A percentile compares a stretch with the other conserved stretches of the same genome.
phyloP scores from a whole-genome alignment of 2,888 invertebrate species.

The Lochmaea capreae region DNA sequence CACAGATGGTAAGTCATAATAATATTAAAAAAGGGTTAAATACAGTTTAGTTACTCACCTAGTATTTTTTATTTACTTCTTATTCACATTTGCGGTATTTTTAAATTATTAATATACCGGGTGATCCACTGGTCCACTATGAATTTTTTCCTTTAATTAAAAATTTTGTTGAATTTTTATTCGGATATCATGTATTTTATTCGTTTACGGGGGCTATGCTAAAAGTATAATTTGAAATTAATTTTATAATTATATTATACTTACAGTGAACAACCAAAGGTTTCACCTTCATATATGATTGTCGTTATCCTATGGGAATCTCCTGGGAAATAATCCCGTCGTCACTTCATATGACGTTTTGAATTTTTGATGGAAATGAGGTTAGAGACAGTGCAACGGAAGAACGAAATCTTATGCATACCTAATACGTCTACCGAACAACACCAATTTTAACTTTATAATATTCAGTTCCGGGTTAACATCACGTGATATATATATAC shows the following conservation, averaged over 20 bases:
- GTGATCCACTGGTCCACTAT: neutral
- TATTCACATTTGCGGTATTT: neutral
- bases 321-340: neutral
- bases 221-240: too few species aligned
- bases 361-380: constrained; percentile 16
- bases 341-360: constrained; percentile 2
- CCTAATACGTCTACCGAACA: neutral
- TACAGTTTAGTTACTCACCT: too few species aligned
- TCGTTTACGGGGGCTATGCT: too few species aligned
- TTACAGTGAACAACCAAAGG: neutral
- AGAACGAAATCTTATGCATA: constrained; percentile 13
- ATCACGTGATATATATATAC: too few species aligned
- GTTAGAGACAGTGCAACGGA: neutral
- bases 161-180: too few species aligned
- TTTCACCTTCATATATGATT: neutral
- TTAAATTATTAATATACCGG: too few species aligned
- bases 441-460: neutral
- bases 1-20: constrained; percentile 80
- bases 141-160: too few species aligned
- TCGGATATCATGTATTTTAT: too few species aligned
- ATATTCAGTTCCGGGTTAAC: neutral
- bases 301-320: neutral
- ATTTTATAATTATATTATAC: too few species aligned
- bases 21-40: too few species aligned
- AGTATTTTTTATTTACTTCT: neutral